phyloP scores from a whole-genome alignment of 1,140 invertebrate species.

The Agraylea sexmaculata region DNA sequence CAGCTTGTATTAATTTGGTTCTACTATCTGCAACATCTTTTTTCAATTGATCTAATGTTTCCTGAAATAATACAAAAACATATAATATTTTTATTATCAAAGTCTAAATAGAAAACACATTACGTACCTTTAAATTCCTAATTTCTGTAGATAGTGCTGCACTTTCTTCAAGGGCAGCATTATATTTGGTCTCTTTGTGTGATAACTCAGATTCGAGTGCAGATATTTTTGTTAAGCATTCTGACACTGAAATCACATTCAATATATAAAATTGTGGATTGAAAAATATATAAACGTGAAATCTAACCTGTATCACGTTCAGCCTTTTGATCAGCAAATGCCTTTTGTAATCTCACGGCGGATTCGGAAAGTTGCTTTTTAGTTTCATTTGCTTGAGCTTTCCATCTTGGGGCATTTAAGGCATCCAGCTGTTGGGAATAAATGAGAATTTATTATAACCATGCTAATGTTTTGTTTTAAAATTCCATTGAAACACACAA shows the following conservation, averaged over 20 bases:
- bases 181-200: slow-evolving; percentile 31
- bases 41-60: slow-evolving; percentile 34
- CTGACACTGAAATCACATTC: slow-evolving; percentile 30
- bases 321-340: slow-evolving; percentile 30
- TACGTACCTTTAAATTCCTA: slow-evolving; percentile 32
- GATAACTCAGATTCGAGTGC: slow-evolving; percentile 37
- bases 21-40: slow-evolving; percentile 35
- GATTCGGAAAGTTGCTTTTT: slow-evolving; percentile 29
- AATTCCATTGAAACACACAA: too few species aligned
- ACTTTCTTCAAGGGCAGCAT: slow-evolving; percentile 25
- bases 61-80: slow-evolving; percentile 23
- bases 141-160: slow-evolving; percentile 31
- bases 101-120: not conserved
- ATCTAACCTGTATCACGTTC: slow-evolving; percentile 36
- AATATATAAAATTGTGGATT: not conserved
- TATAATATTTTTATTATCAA: not conserved
- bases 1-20: slow-evolving; percentile 23
- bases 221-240: slow-evolving; percentile 40
- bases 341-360: slow-evolving; percentile 31
- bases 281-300: slow-evolving; percentile 4
- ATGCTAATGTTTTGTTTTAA: too few species aligned
- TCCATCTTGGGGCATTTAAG: slow-evolving; percentile 34
- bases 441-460: too few species aligned
- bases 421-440: slow-evolving; percentile 40
- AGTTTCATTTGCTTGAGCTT: slow-evolving; percentile 33